Evolutionary conservation across 2,888 invertebrate species (phyloP), one percentile per base, ranked within the genome.

Genomic region (Andrena praecox): DNA sequence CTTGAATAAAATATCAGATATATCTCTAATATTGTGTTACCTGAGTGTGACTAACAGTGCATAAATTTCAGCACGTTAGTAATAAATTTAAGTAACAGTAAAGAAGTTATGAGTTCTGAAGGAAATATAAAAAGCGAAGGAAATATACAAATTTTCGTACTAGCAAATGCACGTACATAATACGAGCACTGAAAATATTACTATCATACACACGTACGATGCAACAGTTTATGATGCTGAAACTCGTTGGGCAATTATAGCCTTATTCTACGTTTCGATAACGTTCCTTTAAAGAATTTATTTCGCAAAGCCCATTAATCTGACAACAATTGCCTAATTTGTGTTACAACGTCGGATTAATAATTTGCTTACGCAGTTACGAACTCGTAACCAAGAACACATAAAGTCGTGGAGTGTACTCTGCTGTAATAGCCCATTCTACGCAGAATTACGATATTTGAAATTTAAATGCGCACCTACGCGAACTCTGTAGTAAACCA

Each of bases 381-480:
- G 24, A 63, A 3, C 20, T 52, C 42, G 24, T 20, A 48, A 27
- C 7, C 24, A 33, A 50, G 31, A 67, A 31, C 54, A 56, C 48
- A 50, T 6, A 48, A n/a, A 48, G n/a, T 42, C 7, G n/a, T 12
- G 31, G 35, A 63, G 67, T 7, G n/a, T 60, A 67, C 63, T 42
- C 48, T 50, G 59, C 64, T 50, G 31, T 63, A 59, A 29, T 24
- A 42, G 67, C 50, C 62, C 52, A 64, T 69, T 69, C 50, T 66
- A 24, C 50, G 33, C 50, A 59, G 59, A 50, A 70, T 50, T 59
- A 33, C 27, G 50, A 33, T 31, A 79, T 79, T 79, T 74, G 52
- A 75, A 79, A 75, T 63, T 79, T 69, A 79, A 75, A 74, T 66
- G n/a, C 50, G 68, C 24, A 48, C 27, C 12, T 50, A 27, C 48